A percentile compares a stretch with the other conserved stretches of the same genome.
Evolutionary conservation across 1,140 invertebrate genomes (phyloP).

Genomic region (Ips typographus): DNA sequence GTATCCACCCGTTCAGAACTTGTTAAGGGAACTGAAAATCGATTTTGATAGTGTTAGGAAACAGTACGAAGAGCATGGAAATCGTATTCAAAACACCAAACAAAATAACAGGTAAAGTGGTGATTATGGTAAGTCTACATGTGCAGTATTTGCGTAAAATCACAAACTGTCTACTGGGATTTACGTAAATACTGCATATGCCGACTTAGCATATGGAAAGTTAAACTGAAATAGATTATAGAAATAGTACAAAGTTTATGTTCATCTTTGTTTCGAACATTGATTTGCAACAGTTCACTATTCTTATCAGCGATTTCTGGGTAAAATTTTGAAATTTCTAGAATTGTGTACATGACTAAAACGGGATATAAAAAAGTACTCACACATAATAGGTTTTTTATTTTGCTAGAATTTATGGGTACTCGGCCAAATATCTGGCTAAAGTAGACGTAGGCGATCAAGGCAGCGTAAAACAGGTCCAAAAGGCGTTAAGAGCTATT

Average conservation of each 20-base stretch:
- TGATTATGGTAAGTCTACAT: background rate
- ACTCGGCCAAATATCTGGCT: constrained; percentile 55
- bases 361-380: background rate
- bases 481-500: constrained; percentile 54
- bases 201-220: no score
- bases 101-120: background rate
- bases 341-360: background rate
- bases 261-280: no score
- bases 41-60: constrained; percentile 19
- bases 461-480: constrained; percentile 60
- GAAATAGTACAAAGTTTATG: no score
- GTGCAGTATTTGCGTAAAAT: background rate
- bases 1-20: constrained; percentile 20
- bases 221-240: no score
- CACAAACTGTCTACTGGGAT: no score
- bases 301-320: background rate
- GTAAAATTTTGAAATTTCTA: background rate
- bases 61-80: constrained; percentile 25
- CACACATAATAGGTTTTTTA: background rate
- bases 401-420: constrained; percentile 49
- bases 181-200: no score
- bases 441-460: constrained; percentile 52
- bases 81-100: constrained; percentile 5
- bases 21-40: constrained; percentile 28
- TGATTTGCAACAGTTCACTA: no score